Base-by-base conservation (phyloP, 2,888 invertebrate species). In the Sinopyrophorus schimmeli region DNA sequence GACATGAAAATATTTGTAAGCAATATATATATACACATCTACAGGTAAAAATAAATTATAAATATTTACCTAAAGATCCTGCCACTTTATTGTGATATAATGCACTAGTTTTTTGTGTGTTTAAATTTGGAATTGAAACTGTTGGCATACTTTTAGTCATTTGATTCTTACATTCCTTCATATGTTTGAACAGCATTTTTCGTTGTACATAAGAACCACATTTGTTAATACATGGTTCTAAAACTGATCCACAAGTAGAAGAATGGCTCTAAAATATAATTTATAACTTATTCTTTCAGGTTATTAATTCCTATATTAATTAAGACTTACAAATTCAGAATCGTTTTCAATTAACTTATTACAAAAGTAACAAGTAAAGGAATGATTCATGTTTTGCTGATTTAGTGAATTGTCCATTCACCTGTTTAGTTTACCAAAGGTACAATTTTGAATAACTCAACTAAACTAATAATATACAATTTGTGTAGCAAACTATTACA, bases 171-270 rank as follows among this genome's bases (percentile, higher is more conserved):
- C 77, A 80, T 49, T 76, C 75, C 44, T 70, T 72, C 21, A 73
- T 60, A 58, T 88, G 88, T 0, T 77, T 75, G 0, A 79, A 76
- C 67, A 79, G 77, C 54, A 81, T 80, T 44, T 80, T 80, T 55
- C 88, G 75, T 49, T 83, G 82, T 15, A 87, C 76, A 74, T 85
- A 88, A 2, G 82, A 81, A 0, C 84, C 83, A 58, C 88, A 88
- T 32, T 81, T 79, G 59, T 83, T 76, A 0, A 82, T 81, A 42
- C 88, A 88, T 63, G 85, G 81, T 64, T 86, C 83, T 58, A 88
- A 68, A 5, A 88, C 85, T 48, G 84, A 83, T 7, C 85, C 84
- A 54, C 88, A 89, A 57, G 81, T 79, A 47, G 82, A 80, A 48
- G 85, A 69, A 58, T 88, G 88, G 41, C 80, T 80, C 81, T 86